Conservation (phyloP, 2,797 vertebrate species). For the Eurystomus glaucurus region DNA sequence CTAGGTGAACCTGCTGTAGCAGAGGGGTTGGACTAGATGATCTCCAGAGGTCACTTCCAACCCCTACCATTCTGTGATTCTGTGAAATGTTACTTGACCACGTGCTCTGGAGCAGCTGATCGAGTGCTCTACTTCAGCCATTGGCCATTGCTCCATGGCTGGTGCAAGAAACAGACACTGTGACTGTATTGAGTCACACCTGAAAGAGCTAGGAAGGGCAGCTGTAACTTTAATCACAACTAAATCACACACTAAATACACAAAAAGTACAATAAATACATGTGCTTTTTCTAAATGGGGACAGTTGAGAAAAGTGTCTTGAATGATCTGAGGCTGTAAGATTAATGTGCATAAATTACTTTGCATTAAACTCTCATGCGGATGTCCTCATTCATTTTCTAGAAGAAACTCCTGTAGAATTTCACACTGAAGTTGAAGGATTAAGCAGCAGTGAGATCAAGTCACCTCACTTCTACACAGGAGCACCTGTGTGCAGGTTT, state of each 20-base stretch:
- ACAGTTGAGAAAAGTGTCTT: neutral
- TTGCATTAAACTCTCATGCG: neutral
- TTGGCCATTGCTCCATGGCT: neutral
- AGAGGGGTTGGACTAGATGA: neutral
- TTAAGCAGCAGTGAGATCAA: neutral
- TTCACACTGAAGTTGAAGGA: neutral
- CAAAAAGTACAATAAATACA: neutral
- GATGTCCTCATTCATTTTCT: neutral
- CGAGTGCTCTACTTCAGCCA: neutral
- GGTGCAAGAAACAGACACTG: neutral
- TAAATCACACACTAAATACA: too few species aligned
- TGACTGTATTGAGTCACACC: neutral
- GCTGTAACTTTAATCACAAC: neutral
- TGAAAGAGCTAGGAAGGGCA: neutral
- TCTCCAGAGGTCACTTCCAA: neutral
- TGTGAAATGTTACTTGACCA: neutral
- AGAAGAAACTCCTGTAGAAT: neutral
- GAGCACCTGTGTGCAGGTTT: neutral
- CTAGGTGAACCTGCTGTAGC: neutral
- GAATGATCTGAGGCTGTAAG: neutral
- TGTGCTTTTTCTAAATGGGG: neutral
- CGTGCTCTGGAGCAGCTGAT: neutral
- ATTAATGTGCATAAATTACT: neutral
- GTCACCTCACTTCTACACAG: neutral
- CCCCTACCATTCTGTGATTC: neutral